phyloP scores from a whole-genome alignment of 1,140 invertebrate species.

The Caerostris extrusa region DNA sequence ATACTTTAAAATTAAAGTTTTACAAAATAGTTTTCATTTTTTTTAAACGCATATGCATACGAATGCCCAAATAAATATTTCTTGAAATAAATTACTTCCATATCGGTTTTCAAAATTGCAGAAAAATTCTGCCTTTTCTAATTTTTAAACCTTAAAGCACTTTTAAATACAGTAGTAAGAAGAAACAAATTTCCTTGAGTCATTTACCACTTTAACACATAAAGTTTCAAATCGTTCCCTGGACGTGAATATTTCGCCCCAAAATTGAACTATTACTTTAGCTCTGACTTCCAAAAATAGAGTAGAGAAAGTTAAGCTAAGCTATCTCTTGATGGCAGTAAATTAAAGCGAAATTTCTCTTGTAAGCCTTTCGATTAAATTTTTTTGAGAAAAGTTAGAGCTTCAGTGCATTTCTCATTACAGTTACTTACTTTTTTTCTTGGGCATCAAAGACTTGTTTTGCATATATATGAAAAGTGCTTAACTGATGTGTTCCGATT shows the following conservation, averaged over 20 bases:
- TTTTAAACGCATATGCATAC: too few relatives aligned
- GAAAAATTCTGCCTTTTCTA: not conserved
- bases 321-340: conserved; percentile 34
- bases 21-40: too few relatives aligned
- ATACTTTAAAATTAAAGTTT: too few relatives aligned
- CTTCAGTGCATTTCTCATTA: conserved; percentile 26
- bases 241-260: not conserved
- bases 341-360: conserved; percentile 59
- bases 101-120: not conserved
- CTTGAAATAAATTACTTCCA: not conserved
- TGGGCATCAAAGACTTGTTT: conserved; percentile 6
- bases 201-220: conserved; percentile 47
- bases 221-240: conserved; percentile 56
- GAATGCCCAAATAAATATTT: not conserved
- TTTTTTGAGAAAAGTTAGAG: not conserved
- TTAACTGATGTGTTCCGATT: not conserved
- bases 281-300: conserved; percentile 11
- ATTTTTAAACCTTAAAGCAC: not conserved
- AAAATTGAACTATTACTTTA: conserved; percentile 52
- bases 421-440: not conserved
- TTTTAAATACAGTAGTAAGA: conserved; percentile 14
- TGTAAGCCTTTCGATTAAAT: conserved; percentile 56
- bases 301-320: not conserved
- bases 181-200: conserved; percentile 35
- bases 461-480: conserved; percentile 42